These are phyloP conservation scores for Anser brachyrhynchus DNA, from an alignment of 2,113 vertebrate genomes.

Conservation along the genomic window DNA sequence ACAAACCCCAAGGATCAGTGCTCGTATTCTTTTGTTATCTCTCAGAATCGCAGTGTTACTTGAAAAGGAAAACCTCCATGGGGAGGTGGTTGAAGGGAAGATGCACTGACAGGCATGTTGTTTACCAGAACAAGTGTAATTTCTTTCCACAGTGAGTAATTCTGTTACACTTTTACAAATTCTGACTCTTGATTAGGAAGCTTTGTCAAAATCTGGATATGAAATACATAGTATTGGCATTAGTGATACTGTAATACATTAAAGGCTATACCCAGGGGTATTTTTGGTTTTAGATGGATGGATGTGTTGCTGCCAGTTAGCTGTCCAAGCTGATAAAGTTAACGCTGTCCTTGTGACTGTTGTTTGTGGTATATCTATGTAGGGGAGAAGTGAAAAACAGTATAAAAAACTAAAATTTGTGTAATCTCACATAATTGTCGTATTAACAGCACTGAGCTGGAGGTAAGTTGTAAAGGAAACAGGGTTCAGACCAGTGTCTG, in stretches of 20 bases:
- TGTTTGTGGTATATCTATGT: not conserved
- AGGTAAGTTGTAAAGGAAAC: not conserved
- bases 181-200: not conserved
- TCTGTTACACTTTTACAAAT: not conserved
- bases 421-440: not conserved
- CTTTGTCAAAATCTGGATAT: not conserved
- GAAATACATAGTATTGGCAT: not conserved
- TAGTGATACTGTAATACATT: not conserved
- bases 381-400: not conserved
- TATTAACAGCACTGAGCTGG: not conserved
- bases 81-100: not conserved
- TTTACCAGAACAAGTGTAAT: not conserved
- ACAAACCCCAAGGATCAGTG: not conserved
- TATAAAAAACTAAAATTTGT: not conserved
- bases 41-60: not conserved
- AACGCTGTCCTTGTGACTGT: not conserved
- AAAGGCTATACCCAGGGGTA: not conserved
- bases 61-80: not conserved
- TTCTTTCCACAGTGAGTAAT: not conserved
- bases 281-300: not conserved
- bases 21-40: not conserved
- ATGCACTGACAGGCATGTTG: fast-evolving
- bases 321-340: not conserved
- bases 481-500: not conserved
- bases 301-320: not conserved